These are phyloP conservation scores for Seladonia tumulorum DNA, from an alignment of 2,888 invertebrate species.

Conservation along the genomic window DNA sequence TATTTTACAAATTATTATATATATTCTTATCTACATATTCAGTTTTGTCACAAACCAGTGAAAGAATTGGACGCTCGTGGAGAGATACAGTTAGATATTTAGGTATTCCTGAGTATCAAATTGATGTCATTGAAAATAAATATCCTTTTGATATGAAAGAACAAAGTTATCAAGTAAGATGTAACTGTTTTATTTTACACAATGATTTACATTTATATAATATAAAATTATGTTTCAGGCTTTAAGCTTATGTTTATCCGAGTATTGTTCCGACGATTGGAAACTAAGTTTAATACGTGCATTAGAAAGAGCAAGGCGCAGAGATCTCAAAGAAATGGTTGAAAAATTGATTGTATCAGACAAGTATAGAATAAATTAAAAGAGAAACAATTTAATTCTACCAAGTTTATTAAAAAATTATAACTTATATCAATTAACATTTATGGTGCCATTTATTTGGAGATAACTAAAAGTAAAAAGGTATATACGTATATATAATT, in stretches of 20 bases:
- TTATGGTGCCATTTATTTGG: neutral
- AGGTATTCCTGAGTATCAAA: conserved; percentile 75
- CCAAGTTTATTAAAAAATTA: conserved; percentile 19
- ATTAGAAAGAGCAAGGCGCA: conserved; percentile 76
- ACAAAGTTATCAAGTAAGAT: conserved; percentile 72
- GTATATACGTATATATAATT: neutral
- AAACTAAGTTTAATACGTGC: conserved; percentile 74
- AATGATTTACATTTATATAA: conserved; percentile 30
- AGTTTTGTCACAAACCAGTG: conserved; percentile 75
- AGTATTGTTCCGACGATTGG: conserved; percentile 71
- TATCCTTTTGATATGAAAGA: conserved; percentile 68
- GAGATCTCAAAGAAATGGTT: conserved; percentile 76
- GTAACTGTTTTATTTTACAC: conserved; percentile 36
- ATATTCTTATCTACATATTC: conserved; percentile 35
- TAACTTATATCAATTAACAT: neutral
- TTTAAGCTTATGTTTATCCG: conserved; percentile 72
- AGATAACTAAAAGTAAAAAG: conserved; percentile 28
- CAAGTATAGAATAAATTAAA: neutral
- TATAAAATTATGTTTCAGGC: conserved; percentile 69
- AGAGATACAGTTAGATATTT: conserved; percentile 77
- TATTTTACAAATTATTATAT: conserved; percentile 11
- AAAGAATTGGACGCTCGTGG: conserved; percentile 77
- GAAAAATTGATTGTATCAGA: conserved; percentile 53
- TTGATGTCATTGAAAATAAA: conserved; percentile 75
- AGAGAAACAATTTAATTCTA: neutral